These are phyloP conservation scores for Lepidurus couesii DNA, from an alignment of 1,140 invertebrate species.

Conservation along the genomic window DNA sequence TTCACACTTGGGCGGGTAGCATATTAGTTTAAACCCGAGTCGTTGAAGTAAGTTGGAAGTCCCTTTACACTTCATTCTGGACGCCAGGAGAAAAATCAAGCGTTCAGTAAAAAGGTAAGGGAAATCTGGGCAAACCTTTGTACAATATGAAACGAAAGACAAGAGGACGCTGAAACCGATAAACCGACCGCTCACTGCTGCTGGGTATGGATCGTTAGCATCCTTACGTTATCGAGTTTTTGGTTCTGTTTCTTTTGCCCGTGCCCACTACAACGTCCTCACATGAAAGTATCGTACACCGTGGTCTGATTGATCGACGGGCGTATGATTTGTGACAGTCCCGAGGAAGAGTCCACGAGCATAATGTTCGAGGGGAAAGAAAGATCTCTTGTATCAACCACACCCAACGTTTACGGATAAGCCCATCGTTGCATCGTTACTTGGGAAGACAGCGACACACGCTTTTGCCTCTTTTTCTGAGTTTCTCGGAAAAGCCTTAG, in stretches of 20 bases:
- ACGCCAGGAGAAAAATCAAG: not conserved
- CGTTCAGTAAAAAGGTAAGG: not conserved
- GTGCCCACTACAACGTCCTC: not conserved
- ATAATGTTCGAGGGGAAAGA: constrained; percentile 1
- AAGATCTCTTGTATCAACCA: not conserved
- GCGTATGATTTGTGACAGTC: constrained; percentile 17
- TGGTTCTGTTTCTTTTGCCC: not conserved
- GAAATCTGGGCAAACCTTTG: not conserved
- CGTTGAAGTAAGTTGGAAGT: not conserved
- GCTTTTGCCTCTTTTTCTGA: not conserved
- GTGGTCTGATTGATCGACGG: constrained; percentile 17
- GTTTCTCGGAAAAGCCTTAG: not conserved
- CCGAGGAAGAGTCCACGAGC: not conserved
- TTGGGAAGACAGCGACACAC: not conserved
- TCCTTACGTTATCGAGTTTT: constrained; percentile 9
- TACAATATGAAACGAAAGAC: not conserved
- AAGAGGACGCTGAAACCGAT: not conserved
- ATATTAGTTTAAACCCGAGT: not conserved
- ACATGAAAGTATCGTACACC: constrained; percentile 1
- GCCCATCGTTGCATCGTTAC: not conserved
- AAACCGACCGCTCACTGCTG: not conserved
- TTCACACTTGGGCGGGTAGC: not conserved
- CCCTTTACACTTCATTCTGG: not conserved
- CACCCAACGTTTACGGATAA: not conserved
- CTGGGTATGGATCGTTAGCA: not conserved